These are phyloP conservation scores for Acleris cristana DNA, from an alignment of 2,888 invertebrate genomes.

Conservation along the genomic window DNA sequence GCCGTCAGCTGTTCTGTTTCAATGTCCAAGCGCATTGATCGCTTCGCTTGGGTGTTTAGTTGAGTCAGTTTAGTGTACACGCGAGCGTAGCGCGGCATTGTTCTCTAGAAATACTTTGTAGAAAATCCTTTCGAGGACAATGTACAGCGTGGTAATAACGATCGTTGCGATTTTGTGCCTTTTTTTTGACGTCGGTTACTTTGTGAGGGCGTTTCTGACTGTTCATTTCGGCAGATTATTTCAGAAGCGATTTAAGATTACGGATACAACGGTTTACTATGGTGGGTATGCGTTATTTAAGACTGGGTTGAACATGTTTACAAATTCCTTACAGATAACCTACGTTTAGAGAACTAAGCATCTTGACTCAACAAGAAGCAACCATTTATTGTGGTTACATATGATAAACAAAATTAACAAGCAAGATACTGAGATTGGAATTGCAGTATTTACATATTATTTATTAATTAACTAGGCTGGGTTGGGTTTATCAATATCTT, in stretches of 20 bases:
- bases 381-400: too few species aligned
- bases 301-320: too few species aligned
- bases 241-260: conserved; percentile 28
- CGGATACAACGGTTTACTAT: conserved; percentile 28
- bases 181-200: conserved; percentile 30
- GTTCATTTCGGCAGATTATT: conserved; percentile 21
- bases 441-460: too few species aligned
- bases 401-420: too few species aligned
- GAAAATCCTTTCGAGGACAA: conserved; percentile 4
- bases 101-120: neutral
- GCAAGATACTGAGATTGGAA: too few species aligned
- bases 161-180: conserved; percentile 24
- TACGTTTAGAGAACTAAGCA: too few species aligned
- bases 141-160: conserved; percentile 23
- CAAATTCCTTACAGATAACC: too few species aligned
- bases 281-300: conserved; percentile 10
- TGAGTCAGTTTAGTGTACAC: conserved; percentile 15
- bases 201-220: conserved; percentile 9
- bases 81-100: conserved; percentile 21
- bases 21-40: too few species aligned
- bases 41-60: neutral
- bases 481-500: too few species aligned
- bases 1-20: too few species aligned
- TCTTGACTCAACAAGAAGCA: too few species aligned
- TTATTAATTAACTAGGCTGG: too few species aligned